A percentile compares a stretch with the other conserved stretches of the same genome.
These are phyloP conservation scores for Beroe forskalii DNA, from an alignment of 37 sponge, comb jelly and placozoan genomes.

Conservation along the genomic window DNA sequence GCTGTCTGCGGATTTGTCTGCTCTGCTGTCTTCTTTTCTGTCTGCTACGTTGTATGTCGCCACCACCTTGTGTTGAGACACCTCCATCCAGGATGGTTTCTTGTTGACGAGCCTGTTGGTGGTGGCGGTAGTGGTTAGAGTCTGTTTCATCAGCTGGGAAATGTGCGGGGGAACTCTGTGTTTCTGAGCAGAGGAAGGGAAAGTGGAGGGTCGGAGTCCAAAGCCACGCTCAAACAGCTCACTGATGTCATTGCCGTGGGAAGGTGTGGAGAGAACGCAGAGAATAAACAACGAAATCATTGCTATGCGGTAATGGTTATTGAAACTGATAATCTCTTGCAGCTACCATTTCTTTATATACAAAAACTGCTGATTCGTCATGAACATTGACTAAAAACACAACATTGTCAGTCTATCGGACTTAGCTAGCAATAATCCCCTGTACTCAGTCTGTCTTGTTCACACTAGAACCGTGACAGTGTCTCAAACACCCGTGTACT, in stretches of 20 bases:
- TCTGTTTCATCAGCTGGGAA: neutral
- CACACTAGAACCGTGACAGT: no score
- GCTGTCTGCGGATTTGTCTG: no score
- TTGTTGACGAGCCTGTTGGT: conserved; percentile 10
- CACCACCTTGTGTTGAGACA: neutral
- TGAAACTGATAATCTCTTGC: no score
- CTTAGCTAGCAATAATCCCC: neutral
- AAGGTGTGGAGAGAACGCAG: neutral
- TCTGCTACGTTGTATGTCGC: neutral
- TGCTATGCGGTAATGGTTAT: neutral
- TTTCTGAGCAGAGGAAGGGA: neutral
- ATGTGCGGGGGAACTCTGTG: neutral
- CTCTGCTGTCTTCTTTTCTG: neutral
- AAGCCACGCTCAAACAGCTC: neutral
- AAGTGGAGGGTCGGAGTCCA: neutral
- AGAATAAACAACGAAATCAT: neutral
- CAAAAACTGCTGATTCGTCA: neutral
- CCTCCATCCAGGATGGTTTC: neutral
- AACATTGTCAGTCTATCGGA: neutral
- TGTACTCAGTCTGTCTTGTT: neutral
- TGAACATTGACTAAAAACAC: no score
- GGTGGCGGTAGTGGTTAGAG: neutral
- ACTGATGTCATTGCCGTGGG: neutral
- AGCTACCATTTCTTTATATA: no score
- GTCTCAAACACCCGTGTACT: no score